Conservation (phyloP, 23 tunicate genomes). For the Ciona savignyi region DNA sequence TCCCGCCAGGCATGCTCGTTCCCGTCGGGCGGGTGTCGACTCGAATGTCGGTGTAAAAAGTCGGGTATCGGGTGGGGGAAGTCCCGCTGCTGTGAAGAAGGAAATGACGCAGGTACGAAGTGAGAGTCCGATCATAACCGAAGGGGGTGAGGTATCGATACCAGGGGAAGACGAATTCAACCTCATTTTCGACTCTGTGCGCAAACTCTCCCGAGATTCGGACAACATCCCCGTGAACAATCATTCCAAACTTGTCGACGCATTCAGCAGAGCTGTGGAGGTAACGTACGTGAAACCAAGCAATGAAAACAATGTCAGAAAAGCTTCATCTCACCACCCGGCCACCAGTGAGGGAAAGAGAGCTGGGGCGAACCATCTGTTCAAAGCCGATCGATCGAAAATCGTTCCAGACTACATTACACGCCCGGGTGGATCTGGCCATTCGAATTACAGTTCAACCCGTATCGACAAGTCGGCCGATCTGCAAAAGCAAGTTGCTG, state of each 20-base stretch:
- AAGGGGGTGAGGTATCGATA: slow-evolving; percentile 19
- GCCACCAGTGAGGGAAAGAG: neutral
- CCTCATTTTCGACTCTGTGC: slow-evolving; percentile 9
- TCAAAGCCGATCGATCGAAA: neutral
- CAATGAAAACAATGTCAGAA: too few relatives aligned
- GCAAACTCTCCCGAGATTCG: slow-evolving; percentile 5
- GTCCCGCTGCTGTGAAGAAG: neutral
- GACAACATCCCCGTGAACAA: neutral
- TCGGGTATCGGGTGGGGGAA: neutral
- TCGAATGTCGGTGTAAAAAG: neutral
- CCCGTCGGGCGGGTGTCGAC: neutral
- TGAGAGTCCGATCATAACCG: slow-evolving; percentile 14
- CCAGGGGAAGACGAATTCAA: slow-evolving; percentile 33
- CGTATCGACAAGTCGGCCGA: neutral
- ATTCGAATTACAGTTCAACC: neutral
- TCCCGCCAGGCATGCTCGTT: slow-evolving; percentile 6
- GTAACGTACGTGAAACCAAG: neutral
- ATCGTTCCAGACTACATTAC: neutral
- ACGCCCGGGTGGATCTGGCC: neutral
- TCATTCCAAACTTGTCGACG: slow-evolving; percentile 8
- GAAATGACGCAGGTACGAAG: neutral
- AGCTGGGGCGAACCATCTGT: neutral
- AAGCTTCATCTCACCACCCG: neutral
- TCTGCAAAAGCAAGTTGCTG: neutral
- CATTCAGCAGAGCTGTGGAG: slow-evolving; percentile 13